These are phyloP conservation scores for Zeuzera pyrina DNA, from an alignment of 2,888 invertebrate species.

Conservation along the genomic window DNA sequence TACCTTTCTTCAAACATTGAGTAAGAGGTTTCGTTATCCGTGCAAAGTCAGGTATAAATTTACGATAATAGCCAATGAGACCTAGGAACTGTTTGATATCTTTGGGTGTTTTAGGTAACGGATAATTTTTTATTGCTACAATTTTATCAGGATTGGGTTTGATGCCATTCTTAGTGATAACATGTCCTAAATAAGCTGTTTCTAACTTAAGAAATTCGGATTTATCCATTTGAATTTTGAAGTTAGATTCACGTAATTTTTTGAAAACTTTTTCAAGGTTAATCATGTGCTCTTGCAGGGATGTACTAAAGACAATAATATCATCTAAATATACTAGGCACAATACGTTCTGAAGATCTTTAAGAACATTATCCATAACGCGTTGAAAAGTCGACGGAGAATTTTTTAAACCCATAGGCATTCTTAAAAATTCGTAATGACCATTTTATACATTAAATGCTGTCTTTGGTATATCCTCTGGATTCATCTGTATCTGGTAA, in stretches of 20 bases:
- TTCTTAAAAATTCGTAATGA: slow-evolving; percentile 16
- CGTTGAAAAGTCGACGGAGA: slow-evolving; percentile 8
- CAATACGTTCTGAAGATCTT: slow-evolving; percentile 15
- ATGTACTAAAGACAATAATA: slow-evolving; percentile 21
- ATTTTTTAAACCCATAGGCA: slow-evolving; percentile 17
- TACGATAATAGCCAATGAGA: too few relatives aligned
- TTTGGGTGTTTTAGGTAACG: too few relatives aligned
- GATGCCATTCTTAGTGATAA: slow-evolving; percentile 18
- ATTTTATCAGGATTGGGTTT: slow-evolving; percentile 24
- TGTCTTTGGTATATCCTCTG: slow-evolving; percentile 10
- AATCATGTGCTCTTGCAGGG: slow-evolving; percentile 21
- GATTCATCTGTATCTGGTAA: slow-evolving; percentile 15
- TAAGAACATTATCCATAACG: slow-evolving; percentile 24
- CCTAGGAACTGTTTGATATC: too few relatives aligned
- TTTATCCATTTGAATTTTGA: slow-evolving; percentile 22
- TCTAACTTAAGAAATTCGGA: too few relatives aligned
- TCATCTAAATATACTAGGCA: slow-evolving; percentile 27
- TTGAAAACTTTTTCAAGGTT: slow-evolving; percentile 3
- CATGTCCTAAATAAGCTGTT: slow-evolving; percentile 23
- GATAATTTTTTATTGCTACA: slow-evolving; percentile 18
- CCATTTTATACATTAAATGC: slow-evolving; percentile 15
- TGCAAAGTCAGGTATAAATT: too few relatives aligned
- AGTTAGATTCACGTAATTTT: slow-evolving; percentile 16
- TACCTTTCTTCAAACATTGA: too few relatives aligned
- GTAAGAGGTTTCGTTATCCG: too few relatives aligned